Evolutionary conservation across 2,113 vertebrate genomes (phyloP).

Genomic region (Fregetta grallaria): DNA sequence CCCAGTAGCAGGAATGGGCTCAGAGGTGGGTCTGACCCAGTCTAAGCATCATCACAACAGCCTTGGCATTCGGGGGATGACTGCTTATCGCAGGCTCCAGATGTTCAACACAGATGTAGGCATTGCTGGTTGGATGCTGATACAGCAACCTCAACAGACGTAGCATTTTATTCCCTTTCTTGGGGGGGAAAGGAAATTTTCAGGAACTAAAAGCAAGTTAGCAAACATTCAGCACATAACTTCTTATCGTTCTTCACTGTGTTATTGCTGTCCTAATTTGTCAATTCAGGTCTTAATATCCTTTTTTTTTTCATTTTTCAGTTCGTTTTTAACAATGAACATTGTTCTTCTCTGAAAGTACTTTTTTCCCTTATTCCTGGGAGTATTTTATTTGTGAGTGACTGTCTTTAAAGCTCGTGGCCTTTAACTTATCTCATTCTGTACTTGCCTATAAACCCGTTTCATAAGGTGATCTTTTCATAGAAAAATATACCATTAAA

Average conservation of each 20-base stretch:
- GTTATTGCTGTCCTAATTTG: slow-evolving; percentile 4
- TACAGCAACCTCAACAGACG: not conserved
- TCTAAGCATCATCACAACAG: not conserved
- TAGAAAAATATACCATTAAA: slow-evolving; percentile 29
- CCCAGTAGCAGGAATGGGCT: not conserved
- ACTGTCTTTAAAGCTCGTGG: not conserved
- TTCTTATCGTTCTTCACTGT: not conserved
- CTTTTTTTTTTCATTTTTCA: not conserved
- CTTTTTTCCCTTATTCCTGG: slow-evolving; percentile 10
- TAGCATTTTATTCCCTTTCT: not conserved
- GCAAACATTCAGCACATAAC: not conserved
- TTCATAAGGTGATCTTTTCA: slow-evolving; percentile 42
- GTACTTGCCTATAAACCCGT: not conserved
- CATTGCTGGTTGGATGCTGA: not conserved
- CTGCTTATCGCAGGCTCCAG: not conserved
- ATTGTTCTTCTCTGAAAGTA: not conserved
- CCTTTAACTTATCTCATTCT: slow-evolving; percentile 28
- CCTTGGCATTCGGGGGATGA: not conserved
- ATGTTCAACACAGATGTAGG: not conserved
- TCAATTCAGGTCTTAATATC: not conserved
- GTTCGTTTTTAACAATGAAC: not conserved
- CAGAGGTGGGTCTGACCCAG: not conserved
- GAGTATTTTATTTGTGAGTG: slow-evolving; percentile 4
- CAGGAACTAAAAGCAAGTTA: not conserved
- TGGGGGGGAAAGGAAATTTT: not conserved